Conservation (phyloP, 2,113 vertebrate genomes). For the Chionomys nivalis region DNA sequence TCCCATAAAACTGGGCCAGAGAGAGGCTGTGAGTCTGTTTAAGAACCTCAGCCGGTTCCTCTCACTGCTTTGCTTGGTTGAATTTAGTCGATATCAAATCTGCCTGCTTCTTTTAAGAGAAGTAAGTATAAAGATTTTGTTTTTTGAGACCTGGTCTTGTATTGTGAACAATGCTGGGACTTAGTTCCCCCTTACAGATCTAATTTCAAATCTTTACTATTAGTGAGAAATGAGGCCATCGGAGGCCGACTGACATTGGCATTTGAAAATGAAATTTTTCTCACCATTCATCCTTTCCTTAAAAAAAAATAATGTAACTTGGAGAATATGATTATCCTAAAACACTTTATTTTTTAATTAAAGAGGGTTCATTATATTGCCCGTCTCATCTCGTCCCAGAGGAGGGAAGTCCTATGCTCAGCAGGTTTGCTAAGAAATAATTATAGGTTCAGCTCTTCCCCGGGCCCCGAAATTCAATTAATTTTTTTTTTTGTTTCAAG, state of each 20-base stretch:
- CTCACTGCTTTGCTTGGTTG: neutral
- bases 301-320: conserved; percentile 64
- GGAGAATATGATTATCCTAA: conserved; percentile 81
- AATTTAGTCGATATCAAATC: neutral
- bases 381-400: conserved; percentile 82
- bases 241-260: neutral
- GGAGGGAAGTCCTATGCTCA: conserved; percentile 78
- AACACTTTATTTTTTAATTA: conserved; percentile 83
- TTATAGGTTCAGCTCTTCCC: conserved; percentile 82
- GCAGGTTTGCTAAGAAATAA: conserved; percentile 84
- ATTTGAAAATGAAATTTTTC: conserved; percentile 65
- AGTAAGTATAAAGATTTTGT: neutral
- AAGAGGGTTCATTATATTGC: conserved; percentile 80
- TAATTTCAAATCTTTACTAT: neutral
- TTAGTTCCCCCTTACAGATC: neutral
- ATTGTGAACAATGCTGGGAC: neutral
- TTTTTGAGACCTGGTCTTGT: neutral
- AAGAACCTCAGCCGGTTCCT: neutral
- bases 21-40: neutral
- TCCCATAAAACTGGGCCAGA: conserved; percentile 22
- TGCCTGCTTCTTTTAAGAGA: conserved; percentile 41
- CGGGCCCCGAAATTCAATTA: conserved; percentile 83
- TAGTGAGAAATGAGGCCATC: conserved; percentile 19
- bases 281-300: conserved; percentile 55
- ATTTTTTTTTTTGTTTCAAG: conserved; percentile 77